Conservation (phyloP, 2,113 vertebrate species). For the Scalopus aquaticus region DNA sequence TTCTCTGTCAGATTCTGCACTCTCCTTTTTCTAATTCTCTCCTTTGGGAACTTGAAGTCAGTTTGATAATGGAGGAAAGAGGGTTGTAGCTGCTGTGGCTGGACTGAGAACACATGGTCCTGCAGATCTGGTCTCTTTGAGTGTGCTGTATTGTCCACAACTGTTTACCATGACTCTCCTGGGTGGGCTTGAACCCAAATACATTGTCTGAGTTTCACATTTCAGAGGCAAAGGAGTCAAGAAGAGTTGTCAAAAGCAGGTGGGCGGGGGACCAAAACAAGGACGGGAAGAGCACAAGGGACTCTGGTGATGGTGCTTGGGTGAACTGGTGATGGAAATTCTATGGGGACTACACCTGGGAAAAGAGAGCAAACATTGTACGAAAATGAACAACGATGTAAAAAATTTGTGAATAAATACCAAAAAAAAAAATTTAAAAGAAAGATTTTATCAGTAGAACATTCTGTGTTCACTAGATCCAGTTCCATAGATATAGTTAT, state of each 20-base stretch:
- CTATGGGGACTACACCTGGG: too few relatives aligned
- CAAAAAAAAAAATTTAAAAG: too few relatives aligned
- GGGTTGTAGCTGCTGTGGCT: not conserved
- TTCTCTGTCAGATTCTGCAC: not conserved
- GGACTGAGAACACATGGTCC: accelerated
- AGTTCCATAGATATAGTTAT: not conserved
- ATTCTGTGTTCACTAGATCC: too few relatives aligned
- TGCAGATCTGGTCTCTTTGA: accelerated
- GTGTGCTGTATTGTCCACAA: not conserved
- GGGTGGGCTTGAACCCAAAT: not conserved
- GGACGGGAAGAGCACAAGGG: too few relatives aligned
- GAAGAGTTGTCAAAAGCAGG: not conserved
- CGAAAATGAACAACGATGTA: too few relatives aligned
- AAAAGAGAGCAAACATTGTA: too few relatives aligned
- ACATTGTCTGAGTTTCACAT: not conserved
- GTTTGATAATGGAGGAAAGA: not conserved
- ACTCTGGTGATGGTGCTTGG: too few relatives aligned
- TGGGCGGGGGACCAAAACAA: too few relatives aligned
- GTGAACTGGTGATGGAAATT: too few relatives aligned
- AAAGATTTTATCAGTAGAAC: not conserved
- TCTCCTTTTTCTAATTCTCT: not conserved
- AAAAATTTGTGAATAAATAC: too few relatives aligned
- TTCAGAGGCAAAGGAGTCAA: not conserved
- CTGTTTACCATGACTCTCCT: not conserved
- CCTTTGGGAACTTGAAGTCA: not conserved